Evolutionary conservation across 1,140 invertebrate genomes (phyloP).

Genomic region (Halyomorpha halys): DNA sequence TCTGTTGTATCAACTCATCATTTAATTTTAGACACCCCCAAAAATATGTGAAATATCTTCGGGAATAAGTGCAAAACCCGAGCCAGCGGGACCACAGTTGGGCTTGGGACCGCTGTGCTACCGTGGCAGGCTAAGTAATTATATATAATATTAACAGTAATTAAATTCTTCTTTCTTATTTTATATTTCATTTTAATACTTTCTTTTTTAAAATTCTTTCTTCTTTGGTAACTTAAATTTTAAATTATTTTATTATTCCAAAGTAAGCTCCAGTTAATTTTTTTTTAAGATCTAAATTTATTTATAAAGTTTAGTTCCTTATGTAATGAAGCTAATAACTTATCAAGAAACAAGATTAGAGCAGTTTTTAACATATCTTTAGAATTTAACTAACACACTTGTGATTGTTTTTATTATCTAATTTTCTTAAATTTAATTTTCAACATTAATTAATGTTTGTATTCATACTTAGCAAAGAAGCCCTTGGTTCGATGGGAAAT

Average conservation of each 20-base stretch:
- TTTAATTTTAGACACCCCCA: slow-evolving; percentile 15
- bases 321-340: no score
- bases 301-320: no score
- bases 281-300: no score
- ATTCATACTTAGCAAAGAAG: slow-evolving; percentile 74
- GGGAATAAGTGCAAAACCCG: slow-evolving; percentile 3
- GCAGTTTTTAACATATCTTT: no score
- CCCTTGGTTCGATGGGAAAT: slow-evolving; percentile 97
- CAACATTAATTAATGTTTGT: no score
- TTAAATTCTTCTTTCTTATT: slow-evolving; percentile 1
- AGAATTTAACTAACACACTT: no score
- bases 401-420: no score
- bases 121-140: slow-evolving; percentile 18
- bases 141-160: slow-evolving; percentile 8
- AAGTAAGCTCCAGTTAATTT: no score
- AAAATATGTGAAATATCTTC: neutral
- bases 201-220: neutral
- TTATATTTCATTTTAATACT: neutral
- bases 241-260: no score
- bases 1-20: slow-evolving; percentile 12
- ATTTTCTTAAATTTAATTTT: no score
- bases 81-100: slow-evolving; percentile 16
- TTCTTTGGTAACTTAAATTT: no score
- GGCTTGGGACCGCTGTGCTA: slow-evolving; percentile 16
- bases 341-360: no score